Percentiles rank a stretch among this genome's conserved stretches.
phyloP scores from a whole-genome alignment of 2,797 vertebrate genomes.

The Sebastes diploproa region DNA sequence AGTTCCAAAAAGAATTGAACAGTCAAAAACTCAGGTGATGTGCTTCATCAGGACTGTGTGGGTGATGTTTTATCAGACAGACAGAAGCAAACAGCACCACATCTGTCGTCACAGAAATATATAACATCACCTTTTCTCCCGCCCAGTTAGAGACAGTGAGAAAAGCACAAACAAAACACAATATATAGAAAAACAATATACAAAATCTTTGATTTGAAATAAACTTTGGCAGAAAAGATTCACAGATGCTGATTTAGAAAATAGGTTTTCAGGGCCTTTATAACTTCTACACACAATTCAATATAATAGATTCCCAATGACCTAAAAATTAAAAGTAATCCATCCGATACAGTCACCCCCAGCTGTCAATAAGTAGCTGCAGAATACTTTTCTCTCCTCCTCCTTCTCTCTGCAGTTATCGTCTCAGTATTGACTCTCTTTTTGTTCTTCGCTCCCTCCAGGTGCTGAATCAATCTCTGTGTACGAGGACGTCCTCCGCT shows the following conservation, averaged over 20 bases:
- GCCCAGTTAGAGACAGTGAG: background rate
- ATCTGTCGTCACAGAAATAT: background rate
- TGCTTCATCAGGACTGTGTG: background rate
- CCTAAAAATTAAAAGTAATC: slow-evolving; percentile 5
- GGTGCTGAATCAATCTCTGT: slow-evolving; percentile 97
- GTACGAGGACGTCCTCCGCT: slow-evolving; percentile 94
- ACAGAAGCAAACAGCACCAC: background rate
- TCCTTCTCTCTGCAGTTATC: background rate
- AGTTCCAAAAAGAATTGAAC: background rate
- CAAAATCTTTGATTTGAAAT: too few relatives aligned
- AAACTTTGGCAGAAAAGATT: background rate
- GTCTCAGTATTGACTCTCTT: slow-evolving; percentile 22
- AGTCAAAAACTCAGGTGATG: background rate
- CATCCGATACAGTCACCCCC: background rate
- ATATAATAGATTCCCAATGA: background rate
- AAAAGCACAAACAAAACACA: background rate
- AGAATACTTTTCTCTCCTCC: background rate
- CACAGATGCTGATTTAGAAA: background rate
- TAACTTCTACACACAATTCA: background rate
- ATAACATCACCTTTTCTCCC: background rate
- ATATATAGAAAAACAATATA: background rate
- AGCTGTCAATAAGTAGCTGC: slow-evolving; percentile 14
- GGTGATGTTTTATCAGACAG: background rate
- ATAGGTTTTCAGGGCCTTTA: background rate
- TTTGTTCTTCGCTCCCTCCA: slow-evolving; percentile 52